These are phyloP conservation scores for Cacoxenus indagator DNA, from an alignment of 2,888 invertebrate species.

Conservation along the genomic window DNA sequence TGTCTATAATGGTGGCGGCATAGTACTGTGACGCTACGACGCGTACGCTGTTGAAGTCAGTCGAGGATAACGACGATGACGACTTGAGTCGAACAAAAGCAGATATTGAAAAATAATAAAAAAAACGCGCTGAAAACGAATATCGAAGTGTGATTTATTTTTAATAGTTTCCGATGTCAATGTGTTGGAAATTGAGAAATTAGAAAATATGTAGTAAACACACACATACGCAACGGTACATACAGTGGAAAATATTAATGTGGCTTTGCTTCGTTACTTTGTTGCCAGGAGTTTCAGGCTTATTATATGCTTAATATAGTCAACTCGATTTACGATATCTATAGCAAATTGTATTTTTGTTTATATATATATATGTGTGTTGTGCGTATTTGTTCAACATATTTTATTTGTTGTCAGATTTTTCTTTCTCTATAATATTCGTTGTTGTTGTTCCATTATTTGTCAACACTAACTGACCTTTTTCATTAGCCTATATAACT, in stretches of 20 bases:
- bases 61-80: neutral
- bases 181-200: constrained; percentile 65
- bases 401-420: constrained; percentile 4
- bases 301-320: neutral
- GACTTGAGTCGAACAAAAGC: neutral
- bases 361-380: neutral
- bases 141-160: constrained; percentile 65
- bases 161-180: constrained; percentile 65
- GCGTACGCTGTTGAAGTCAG: neutral
- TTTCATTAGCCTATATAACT: neutral
- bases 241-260: neutral
- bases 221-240: constrained; percentile 39
- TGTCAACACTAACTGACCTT: constrained; percentile 22
- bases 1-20: neutral
- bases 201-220: constrained; percentile 65
- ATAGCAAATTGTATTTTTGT: constrained; percentile 22
- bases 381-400: neutral
- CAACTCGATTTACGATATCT: constrained; percentile 23
- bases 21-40: neutral
- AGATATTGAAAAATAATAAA: constrained; percentile 24
- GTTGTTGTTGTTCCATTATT: constrained; percentile 23
- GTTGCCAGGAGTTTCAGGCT: neutral
- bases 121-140: constrained; percentile 48
- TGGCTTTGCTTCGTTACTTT: neutral
- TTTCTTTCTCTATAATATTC: neutral